A percentile compares a stretch with the other conserved stretches of the same genome.
Conservation (phyloP, 2,113 vertebrate genomes). For the Nyctibius bracteatus region DNA sequence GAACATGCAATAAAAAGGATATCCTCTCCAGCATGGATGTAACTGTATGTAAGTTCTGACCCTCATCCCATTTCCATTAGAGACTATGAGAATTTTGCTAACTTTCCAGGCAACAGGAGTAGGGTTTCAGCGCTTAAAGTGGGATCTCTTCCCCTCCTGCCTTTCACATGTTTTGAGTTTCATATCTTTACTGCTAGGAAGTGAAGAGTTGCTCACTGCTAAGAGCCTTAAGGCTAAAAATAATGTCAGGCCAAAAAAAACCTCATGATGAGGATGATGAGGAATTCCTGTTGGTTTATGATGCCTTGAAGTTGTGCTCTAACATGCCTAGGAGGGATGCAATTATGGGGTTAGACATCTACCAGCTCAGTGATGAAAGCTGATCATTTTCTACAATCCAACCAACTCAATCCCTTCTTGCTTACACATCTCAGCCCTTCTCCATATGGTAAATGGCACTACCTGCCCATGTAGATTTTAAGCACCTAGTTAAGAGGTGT, state of each 20-base stretch:
- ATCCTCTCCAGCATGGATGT: background rate
- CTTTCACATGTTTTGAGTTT: background rate
- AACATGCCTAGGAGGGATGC: background rate
- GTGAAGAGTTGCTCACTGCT: background rate
- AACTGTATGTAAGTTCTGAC: background rate
- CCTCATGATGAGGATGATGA: background rate
- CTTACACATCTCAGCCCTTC: background rate
- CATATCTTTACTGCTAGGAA: background rate
- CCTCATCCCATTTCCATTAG: background rate
- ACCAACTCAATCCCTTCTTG: background rate
- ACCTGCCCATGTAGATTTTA: background rate
- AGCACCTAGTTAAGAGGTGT: background rate
- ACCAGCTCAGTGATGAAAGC: background rate
- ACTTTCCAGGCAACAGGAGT: background rate
- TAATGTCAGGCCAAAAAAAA: background rate
- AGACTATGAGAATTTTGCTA: background rate
- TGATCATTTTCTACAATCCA: background rate
- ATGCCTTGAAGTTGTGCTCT: background rate
- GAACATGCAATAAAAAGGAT: conserved; percentile 5
- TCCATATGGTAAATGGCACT: background rate
- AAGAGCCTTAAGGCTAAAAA: background rate
- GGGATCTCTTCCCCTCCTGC: background rate
- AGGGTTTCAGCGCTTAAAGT: background rate
- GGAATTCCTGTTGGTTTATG: background rate
- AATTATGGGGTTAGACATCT: background rate